Percentiles rank a stretch among this genome's conserved stretches.
phyloP scores from a whole-genome alignment of 2,797 vertebrate species.

The Mormyrus proboscirostris region DNA sequence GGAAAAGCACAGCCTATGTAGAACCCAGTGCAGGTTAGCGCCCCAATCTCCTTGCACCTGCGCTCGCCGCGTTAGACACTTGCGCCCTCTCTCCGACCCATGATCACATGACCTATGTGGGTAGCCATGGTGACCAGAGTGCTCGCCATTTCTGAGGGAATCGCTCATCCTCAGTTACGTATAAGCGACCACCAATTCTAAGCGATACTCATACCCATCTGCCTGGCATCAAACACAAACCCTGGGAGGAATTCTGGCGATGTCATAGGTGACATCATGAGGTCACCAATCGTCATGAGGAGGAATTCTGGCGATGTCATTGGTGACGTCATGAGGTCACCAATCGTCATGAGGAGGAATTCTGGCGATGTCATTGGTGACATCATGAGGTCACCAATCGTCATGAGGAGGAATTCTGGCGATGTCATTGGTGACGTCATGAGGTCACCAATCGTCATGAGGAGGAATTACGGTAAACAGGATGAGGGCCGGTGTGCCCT shows the following conservation, averaged over 20 bases:
- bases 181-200: background rate
- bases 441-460: background rate
- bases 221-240: slow-evolving; percentile 8
- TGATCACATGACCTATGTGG: background rate
- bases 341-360: background rate
- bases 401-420: background rate
- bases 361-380: background rate
- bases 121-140: background rate
- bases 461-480: background rate
- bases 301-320: background rate
- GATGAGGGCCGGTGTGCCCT: background rate
- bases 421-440: too few species aligned
- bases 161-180: background rate
- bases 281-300: background rate
- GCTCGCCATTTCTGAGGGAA: background rate
- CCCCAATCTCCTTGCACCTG: background rate
- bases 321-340: too few species aligned
- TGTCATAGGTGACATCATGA: background rate
- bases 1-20: background rate
- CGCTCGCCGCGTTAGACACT: background rate
- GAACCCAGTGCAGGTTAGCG: background rate
- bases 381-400: background rate
- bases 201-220: background rate
- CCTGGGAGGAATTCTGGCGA: background rate
- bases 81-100: background rate